Evolutionary conservation across 2,113 vertebrate species (phyloP).

Genomic region (Ailuropoda melanoleuca): DNA sequence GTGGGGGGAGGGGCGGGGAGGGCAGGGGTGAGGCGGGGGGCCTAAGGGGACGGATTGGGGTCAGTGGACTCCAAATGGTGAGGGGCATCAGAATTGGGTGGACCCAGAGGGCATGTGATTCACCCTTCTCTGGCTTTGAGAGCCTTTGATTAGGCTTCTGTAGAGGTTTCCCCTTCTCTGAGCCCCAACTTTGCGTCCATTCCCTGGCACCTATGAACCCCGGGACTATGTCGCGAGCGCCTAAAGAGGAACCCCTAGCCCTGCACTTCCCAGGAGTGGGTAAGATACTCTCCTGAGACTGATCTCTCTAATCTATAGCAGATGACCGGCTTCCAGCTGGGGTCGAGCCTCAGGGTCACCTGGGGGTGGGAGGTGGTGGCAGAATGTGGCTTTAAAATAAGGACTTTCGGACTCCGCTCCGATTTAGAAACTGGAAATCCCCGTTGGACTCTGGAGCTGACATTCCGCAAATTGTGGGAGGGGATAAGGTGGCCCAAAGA

Average conservation of each 20-base stretch:
- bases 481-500: rapidly evolving
- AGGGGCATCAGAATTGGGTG: background rate
- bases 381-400: background rate
- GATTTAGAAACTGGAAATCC: background rate
- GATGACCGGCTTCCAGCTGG: background rate
- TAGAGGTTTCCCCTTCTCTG: background rate
- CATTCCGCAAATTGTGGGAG: background rate
- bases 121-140: background rate
- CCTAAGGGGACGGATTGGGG: background rate
- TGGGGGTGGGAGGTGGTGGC: background rate
- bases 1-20: background rate
- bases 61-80: background rate
- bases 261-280: background rate
- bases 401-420: background rate
- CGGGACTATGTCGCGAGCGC: rapidly evolving
- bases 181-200: background rate
- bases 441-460: rapidly evolving
- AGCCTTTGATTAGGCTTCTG: background rate
- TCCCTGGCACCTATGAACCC: background rate
- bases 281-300: background rate
- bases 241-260: background rate
- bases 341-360: background rate
- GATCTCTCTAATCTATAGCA: background rate
- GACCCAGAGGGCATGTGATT: background rate
- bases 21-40: background rate